These are phyloP conservation scores for Oryzias sinensis DNA, from an alignment of 2,797 vertebrate genomes.

Conservation along the genomic window DNA sequence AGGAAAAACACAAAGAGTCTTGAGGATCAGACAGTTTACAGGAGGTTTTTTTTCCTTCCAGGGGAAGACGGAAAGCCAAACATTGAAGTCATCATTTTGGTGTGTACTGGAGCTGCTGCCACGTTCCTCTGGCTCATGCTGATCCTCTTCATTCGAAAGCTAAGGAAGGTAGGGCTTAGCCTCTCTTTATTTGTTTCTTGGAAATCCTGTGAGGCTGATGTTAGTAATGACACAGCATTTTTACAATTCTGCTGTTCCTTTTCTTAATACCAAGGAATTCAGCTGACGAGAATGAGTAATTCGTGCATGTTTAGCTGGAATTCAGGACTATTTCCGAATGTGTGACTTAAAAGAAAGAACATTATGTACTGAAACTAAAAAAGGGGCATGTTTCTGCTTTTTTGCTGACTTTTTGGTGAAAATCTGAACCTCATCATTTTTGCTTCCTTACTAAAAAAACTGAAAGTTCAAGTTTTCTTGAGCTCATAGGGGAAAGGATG, in stretches of 20 bases:
- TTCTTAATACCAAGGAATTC: neutral
- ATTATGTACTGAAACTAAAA: conserved; percentile 11
- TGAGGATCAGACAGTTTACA: conserved; percentile 12
- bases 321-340: conserved; percentile 4
- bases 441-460: neutral
- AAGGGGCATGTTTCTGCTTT: neutral
- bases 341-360: conserved; percentile 19
- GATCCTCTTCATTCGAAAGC: conserved; percentile 90
- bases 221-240: conserved; percentile 5
- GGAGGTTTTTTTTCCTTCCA: conserved; percentile 57
- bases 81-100: conserved; percentile 90
- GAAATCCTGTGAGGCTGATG: conserved; percentile 1
- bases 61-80: conserved; percentile 87
- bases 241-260: neutral
- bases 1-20: conserved; percentile 10
- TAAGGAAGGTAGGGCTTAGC: conserved; percentile 82
- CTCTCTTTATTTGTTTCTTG: neutral
- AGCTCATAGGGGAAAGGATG: neutral
- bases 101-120: conserved; percentile 88
- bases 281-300: neutral
- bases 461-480: neutral
- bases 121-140: conserved; percentile 95
- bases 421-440: neutral
- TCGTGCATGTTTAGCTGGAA: conserved; percentile 18
- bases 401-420: neutral